phyloP scores from a whole-genome alignment of 2,113 vertebrate species.

The Silurus meridionalis region DNA sequence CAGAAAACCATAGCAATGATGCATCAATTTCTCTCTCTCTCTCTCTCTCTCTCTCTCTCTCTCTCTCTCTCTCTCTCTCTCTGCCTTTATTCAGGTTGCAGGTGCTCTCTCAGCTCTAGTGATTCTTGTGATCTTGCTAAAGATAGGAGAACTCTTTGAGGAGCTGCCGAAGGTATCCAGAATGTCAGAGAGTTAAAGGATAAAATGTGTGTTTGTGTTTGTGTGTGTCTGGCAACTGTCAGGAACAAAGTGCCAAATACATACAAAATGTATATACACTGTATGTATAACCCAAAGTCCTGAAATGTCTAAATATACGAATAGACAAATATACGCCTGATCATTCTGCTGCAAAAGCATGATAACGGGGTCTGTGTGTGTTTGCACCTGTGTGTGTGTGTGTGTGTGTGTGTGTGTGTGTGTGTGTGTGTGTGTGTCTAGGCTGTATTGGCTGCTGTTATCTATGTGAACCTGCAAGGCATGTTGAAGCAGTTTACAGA shows the following conservation, averaged over 20 bases:
- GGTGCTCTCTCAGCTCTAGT: constrained; percentile 82
- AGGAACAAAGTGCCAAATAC: neutral
- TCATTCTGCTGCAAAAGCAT: neutral
- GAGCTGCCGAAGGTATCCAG: constrained; percentile 85
- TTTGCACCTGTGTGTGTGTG: constrained; percentile 16
- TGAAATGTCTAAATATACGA: neutral
- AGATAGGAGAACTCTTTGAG: constrained; percentile 86
- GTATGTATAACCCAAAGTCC: neutral
- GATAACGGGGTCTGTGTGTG: neutral
- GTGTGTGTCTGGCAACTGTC: neutral
- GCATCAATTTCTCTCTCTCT: neutral
- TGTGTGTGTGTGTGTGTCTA: constrained; percentile 54
- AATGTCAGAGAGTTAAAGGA: neutral
- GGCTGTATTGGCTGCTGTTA: constrained; percentile 85
- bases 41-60: constrained; percentile 18
- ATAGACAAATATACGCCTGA: neutral
- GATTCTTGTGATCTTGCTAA: constrained; percentile 86
- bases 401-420: constrained; percentile 12
- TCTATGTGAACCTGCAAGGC: constrained; percentile 89
- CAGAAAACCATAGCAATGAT: neutral
- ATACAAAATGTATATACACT: neutral
- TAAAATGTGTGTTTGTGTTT: constrained; percentile 31
- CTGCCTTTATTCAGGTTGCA: constrained; percentile 75
- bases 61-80: neutral
- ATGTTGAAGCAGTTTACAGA: constrained; percentile 90